These are phyloP conservation scores for Mesocentrotus franciscanus DNA, from an alignment of 53 echinoderm and acorn worm species.

Conservation along the genomic window DNA sequence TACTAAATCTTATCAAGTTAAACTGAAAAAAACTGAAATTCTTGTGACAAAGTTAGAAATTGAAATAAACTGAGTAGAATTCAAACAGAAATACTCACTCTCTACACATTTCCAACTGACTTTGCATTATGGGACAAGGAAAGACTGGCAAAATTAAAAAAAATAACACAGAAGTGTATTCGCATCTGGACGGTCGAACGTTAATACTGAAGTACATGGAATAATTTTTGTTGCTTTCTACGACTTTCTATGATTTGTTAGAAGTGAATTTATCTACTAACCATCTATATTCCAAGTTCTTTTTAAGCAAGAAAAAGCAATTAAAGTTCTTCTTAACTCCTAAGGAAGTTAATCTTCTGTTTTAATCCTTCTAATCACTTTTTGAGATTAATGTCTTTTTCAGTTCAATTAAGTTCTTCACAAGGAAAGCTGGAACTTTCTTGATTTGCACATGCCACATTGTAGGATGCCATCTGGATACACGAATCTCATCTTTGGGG, in stretches of 20 bases:
- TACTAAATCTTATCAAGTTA: no score
- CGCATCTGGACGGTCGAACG: background rate
- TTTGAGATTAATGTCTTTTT: background rate
- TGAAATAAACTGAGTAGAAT: no score
- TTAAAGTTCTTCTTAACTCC: background rate
- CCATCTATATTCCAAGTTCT: background rate
- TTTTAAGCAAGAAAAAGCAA: background rate
- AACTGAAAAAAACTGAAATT: no score
- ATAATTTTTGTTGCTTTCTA: background rate
- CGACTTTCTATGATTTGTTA: background rate
- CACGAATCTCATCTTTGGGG: conserved; percentile 4
- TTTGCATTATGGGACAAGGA: background rate
- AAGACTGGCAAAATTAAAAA: background rate
- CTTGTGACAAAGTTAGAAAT: no score
- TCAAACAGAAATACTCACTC: background rate
- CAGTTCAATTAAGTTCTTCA: background rate
- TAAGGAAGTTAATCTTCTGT: background rate
- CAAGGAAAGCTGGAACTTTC: background rate
- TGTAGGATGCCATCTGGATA: background rate
- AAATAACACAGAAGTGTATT: background rate
- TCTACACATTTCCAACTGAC: background rate
- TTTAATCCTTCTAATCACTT: background rate
- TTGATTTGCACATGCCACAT: conserved; percentile 8
- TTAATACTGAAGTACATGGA: background rate
- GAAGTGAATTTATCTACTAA: background rate